These are phyloP conservation scores for Enoplosus armatus DNA, from an alignment of 2,797 vertebrate species.

Conservation along the genomic window DNA sequence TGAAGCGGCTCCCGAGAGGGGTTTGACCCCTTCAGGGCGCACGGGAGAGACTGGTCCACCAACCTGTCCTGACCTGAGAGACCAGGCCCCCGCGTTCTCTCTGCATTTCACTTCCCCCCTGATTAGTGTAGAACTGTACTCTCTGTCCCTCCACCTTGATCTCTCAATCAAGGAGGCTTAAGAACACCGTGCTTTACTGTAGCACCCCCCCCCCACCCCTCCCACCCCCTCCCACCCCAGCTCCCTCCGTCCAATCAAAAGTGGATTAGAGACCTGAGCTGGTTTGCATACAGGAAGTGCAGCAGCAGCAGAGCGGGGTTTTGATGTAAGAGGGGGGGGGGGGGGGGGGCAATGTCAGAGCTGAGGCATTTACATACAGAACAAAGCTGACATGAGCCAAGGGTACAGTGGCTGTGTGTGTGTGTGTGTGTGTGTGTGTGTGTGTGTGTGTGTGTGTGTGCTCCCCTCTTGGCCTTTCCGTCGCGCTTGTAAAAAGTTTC, in stretches of 20 bases:
- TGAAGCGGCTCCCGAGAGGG: too few relatives aligned
- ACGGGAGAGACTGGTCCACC: too few relatives aligned
- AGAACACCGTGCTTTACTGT: not conserved
- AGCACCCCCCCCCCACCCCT: too few relatives aligned
- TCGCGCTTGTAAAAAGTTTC: conserved; percentile 80
- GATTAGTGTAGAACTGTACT: not conserved
- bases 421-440: conserved; percentile 26
- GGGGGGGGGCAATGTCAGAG: conserved; percentile 71
- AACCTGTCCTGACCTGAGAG: too few relatives aligned
- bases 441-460: conserved; percentile 13
- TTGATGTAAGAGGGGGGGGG: conserved; percentile 35
- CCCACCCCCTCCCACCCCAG: too few relatives aligned
- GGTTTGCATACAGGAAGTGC: conserved; percentile 48
- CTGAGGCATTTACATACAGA: conserved; percentile 78
- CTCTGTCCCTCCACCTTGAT: conserved; percentile 9
- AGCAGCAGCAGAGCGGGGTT: conserved; percentile 29
- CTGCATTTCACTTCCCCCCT: too few relatives aligned
- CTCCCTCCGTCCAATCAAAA: conserved; percentile 42
- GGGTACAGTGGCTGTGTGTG: conserved; percentile 46
- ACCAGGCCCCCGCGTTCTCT: too few relatives aligned
- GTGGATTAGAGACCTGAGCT: conserved; percentile 25
- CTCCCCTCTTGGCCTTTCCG: conserved; percentile 51
- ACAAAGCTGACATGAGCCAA: conserved; percentile 76
- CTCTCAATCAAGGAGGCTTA: conserved; percentile 32
- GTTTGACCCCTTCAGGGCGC: too few relatives aligned